Evolutionary conservation across 2,888 invertebrate genomes (phyloP), one percentile per base, ranked within the genome.

Genomic region (Chloromyia formosa): DNA sequence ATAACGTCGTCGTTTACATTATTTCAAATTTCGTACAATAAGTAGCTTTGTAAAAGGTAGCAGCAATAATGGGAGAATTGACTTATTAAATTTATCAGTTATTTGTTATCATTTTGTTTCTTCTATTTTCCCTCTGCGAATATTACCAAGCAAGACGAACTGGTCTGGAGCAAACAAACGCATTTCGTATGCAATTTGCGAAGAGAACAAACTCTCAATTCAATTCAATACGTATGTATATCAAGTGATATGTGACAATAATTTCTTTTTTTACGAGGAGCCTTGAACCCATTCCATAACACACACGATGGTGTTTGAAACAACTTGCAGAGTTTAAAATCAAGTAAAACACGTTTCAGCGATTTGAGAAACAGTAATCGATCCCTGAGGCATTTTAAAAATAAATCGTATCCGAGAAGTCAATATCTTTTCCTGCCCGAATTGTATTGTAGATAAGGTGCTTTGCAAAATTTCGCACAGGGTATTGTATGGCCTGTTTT

Each of bases 361-460:
- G 64, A 81, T 84, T 84, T 84, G 84, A 84, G 83, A 83, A 83
- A 84, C 82, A 84, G 84, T 84, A 84, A 84, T 84, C 84, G 84
- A 84, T 84, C 84, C 84, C 84, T 81, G 84, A 84, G 84, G 84
- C 84, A 84, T 84, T 84, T 84, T 84, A 78, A 78, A 78, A 78
- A 84, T 83, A 84, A 84, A 84, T 84, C 84, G 82, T 82, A 81
- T 83, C 61, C 42, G 16, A 58, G 20, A 58, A 69, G 69, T 69
- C 69, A 69, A 69, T 69, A 69, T 68, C 53, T 49, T 54, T 56
- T 18, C 27, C 16, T 64, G 4, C 23, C n/a, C n/a, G n/a, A n/a
- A n/a, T 64, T 14, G 69, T 27, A 69, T 54, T 20, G 27, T 54
- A 69, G 56, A 69, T 69, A 68, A 49, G 49, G 16, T 68, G 5